Conservation (phyloP, 2,797 vertebrate species). For the Todus mexicanus region DNA sequence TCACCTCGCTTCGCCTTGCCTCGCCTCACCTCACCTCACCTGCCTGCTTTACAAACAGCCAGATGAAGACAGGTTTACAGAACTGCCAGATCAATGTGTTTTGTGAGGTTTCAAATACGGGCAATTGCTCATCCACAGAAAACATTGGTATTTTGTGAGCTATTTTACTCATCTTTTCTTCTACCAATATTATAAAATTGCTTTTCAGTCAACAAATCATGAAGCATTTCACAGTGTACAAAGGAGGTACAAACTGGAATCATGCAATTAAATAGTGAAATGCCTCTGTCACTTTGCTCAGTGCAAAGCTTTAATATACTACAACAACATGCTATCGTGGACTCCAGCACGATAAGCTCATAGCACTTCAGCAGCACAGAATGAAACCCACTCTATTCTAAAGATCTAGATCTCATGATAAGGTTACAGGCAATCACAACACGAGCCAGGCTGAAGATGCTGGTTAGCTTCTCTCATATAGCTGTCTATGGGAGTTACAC, state of each 20-base stretch:
- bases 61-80: neutral
- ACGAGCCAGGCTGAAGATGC: neutral
- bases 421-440: neutral
- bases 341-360: neutral
- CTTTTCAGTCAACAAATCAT: neutral
- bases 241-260: neutral
- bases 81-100: neutral
- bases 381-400: neutral
- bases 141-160: neutral
- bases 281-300: neutral
- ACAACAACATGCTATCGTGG: neutral
- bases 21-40: neutral
- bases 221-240: neutral
- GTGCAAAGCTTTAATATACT: neutral
- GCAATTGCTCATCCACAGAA: neutral
- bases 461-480: neutral
- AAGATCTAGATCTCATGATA: neutral
- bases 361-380: neutral
- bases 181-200: neutral
- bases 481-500: neutral
- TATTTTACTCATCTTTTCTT: neutral
- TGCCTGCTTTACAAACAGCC: neutral
- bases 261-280: neutral
- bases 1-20: no score
- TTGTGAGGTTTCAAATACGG: neutral